Evolutionary conservation across 1,140 invertebrate genomes (phyloP).

Genomic region (Bombyx mori): ASM3026992v2 NC_085125.1:9766001-9766500

Average conservation of each 20-base stretch:
- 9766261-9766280: constrained; percentile 18
- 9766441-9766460: too few relatives aligned
- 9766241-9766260: constrained; percentile 55
- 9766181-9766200: constrained; percentile 71
- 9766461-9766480: too few relatives aligned
- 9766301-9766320: constrained; percentile 4
- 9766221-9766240: constrained; percentile 42
- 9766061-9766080: too few relatives aligned
- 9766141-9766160: constrained; percentile 49
- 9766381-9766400: too few relatives aligned
- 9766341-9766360: not conserved
- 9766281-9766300: constrained; percentile 8
- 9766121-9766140: constrained; percentile 54
- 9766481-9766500: too few relatives aligned
- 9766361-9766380: too few relatives aligned
- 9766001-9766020: too few relatives aligned
- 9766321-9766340: constrained; percentile 7
- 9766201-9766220: constrained; percentile 65
- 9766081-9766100: constrained; percentile 34
- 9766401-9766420: too few relatives aligned
- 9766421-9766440: too few relatives aligned
- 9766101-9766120: constrained; percentile 43
- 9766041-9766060: too few relatives aligned
- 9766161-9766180: constrained; percentile 68
- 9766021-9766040: too few relatives aligned